These are phyloP conservation scores for Cryptocheilus praepositus DNA, from an alignment of 2,888 invertebrate species.

Conservation along the genomic window DNA sequence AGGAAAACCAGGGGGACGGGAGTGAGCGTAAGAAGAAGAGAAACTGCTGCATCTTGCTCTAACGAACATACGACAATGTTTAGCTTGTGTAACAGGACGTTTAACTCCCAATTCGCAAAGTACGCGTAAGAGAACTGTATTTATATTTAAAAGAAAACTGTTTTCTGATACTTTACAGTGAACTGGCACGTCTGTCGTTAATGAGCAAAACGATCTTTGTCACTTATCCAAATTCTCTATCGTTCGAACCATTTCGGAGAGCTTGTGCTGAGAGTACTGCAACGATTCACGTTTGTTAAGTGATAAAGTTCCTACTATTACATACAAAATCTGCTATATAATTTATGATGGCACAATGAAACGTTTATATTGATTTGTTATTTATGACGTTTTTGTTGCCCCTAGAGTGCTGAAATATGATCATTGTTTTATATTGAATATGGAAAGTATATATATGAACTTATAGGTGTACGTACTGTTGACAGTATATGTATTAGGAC, in stretches of 20 bases:
- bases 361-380: constrained; percentile 13
- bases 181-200: constrained; percentile 54
- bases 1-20: constrained; percentile 91
- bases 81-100: constrained; percentile 51
- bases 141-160: constrained; percentile 47
- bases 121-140: constrained; percentile 58
- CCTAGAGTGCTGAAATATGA: constrained; percentile 49
- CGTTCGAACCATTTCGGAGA: not conserved
- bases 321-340: constrained; percentile 27
- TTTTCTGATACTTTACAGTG: constrained; percentile 68
- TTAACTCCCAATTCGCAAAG: constrained; percentile 45
- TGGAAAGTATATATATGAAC: constrained; percentile 19
- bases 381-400: constrained; percentile 28
- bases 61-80: constrained; percentile 60
- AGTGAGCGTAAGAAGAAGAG: constrained; percentile 90
- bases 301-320: constrained; percentile 33
- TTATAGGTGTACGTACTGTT: constrained; percentile 11
- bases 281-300: constrained; percentile 26
- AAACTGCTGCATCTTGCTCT: constrained; percentile 87
- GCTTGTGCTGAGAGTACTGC: not conserved
- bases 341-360: constrained; percentile 28
- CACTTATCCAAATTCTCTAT: constrained; percentile 16
- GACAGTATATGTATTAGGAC: not conserved
- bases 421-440: constrained; percentile 20
- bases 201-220: constrained; percentile 23